Base-by-base conservation (phyloP, 1,140 invertebrate species). In the Euura lappo region DNA sequence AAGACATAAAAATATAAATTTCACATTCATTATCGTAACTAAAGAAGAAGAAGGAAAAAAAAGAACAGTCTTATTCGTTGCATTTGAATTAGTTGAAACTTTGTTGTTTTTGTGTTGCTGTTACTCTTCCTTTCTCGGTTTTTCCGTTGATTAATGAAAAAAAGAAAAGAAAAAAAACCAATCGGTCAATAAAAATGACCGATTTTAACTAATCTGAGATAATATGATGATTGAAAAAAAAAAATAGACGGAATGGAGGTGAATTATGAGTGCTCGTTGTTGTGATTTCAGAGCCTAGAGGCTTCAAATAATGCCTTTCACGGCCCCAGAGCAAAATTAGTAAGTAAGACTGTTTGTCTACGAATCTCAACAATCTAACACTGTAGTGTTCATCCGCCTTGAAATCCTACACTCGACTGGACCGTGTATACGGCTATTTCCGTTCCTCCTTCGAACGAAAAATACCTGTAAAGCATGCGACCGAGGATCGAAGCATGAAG, bases 261-360 rank as follows among this genome's bases (percentile, higher is more conserved):
- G 74, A 81, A 83, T 83, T 76, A 80, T 83, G 78, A 85, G 83
- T 81, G 85, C 81, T 87, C 84, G 80, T 88, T 88, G 77, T 87
- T 88, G 85, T 87, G 86, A 88, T 88, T 88, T 88, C 87, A 88
- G 87, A 88, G 85, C 86, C 83, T 88, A 84, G 87, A 88, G 86
- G 87, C 86, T 86, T 87, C 86, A 85, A 88, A 88, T 87, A 88
- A 87, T 87, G 87, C 86, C 86, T 88, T 87, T 88, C 86, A 88
- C 85, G 86, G 86, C 85, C 82, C 84, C 85, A 88, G 86, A 87
- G 84, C 86, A 82, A 88, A 88, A 87, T 87, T 88, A 87, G 87
- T 88, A 88, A 88, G 87, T 87, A 88, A 87, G 85, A 88, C 72
- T 73, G 71, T 73, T 73, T 72, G 73, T 71, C 66, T 72, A 68